Evolutionary conservation across 2,797 vertebrate genomes (phyloP), one percentile per base, ranked within the genome.

Genomic region (Limosa lapponica): DNA sequence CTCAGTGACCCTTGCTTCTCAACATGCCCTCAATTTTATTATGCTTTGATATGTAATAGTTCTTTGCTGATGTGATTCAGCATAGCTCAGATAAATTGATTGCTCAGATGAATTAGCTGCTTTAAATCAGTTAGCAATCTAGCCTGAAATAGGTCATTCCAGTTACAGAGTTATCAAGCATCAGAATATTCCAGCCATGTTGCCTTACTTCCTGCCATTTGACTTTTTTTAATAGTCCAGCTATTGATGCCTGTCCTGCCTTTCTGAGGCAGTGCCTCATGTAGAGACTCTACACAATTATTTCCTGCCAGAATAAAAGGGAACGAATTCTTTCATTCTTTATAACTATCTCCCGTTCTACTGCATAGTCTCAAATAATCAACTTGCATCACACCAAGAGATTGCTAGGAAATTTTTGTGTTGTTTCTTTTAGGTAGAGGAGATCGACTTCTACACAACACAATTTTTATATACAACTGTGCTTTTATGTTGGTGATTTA

Each of bases 101-200:
- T 90, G 86, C 43, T 88, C 52, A 84, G 70, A 69, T 75, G 87
- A 93, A 95, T 95, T 82, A 88, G 22, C 36, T 75, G 43, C 62
- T 91, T 94, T 88, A 84, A 77, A 91, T 78, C 61, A 49, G 30
- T 75, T 44, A 41, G 41, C 61, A 82, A 89, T 61, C 58, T 54
- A 71, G 12, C 70, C 46, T 66, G 36, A 83, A 94, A 83, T 9
- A 77, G 22, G 39, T 79, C 23, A 64, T 69, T 73, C 23, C 37
- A 18, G 27, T 70, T 81, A 54, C 6, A 66, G 49, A 54, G 34
- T 69, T 82, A 67, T 70, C 66, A 82, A 77, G 55, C 36, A 66
- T 79, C 55, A 67, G 65, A 90, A 87, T 85, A 70, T 36, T 51
- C 43, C 55, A 90, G 25, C 27, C n/a, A 30, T 41, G 18, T 72